Conservation (phyloP, 2,797 vertebrate genomes). For the Gymnoscopelus braueri region DNA sequence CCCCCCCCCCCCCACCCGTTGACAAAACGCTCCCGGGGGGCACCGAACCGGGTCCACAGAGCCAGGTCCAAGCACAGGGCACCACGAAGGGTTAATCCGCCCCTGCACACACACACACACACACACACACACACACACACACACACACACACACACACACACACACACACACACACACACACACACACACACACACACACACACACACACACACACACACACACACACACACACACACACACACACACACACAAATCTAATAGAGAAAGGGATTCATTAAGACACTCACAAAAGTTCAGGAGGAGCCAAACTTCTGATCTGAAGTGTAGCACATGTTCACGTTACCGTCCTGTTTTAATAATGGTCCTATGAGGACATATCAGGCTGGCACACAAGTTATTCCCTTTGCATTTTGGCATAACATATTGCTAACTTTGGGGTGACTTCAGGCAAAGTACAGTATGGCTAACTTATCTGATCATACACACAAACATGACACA, state of each 20-base stretch:
- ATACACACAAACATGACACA: conserved; percentile 4
- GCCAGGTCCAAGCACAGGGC: too few species aligned
- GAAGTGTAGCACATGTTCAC: conserved; percentile 4
- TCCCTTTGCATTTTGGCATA: conserved; percentile 21
- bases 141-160: neutral
- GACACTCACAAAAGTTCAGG: conserved; percentile 18
- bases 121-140: neutral
- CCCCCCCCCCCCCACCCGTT: too few species aligned
- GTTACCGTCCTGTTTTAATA: conserved; percentile 36
- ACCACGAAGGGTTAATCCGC: too few species aligned
- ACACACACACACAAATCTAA: neutral
- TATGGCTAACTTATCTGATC: neutral
- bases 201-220: conserved; percentile 1
- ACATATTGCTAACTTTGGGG: conserved; percentile 6
- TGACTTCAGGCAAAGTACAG: neutral
- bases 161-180: neutral
- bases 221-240: conserved; percentile 1
- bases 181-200: too few species aligned
- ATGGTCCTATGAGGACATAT: conserved; percentile 29
- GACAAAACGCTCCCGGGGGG: too few species aligned
- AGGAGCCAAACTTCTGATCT: conserved; percentile 20
- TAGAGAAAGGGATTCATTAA: conserved; percentile 8
- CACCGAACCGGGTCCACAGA: too few species aligned
- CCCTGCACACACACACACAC: too few species aligned
- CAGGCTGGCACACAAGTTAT: conserved; percentile 12